Evolutionary conservation across 2,113 vertebrate species (phyloP).

Genomic region (Laticauda colubrina): DNA sequence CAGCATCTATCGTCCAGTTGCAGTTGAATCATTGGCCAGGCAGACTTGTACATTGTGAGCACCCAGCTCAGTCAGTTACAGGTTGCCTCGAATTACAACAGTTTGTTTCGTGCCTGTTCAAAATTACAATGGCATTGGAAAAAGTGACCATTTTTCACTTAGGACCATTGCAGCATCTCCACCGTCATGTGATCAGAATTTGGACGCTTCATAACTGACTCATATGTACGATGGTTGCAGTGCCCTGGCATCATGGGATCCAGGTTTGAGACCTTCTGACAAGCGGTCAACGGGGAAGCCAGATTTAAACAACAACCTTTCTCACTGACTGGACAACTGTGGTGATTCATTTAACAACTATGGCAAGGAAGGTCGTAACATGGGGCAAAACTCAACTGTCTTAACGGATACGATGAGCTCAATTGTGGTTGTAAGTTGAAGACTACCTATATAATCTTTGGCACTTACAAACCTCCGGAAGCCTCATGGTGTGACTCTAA

Average conservation of each 20-base stretch:
- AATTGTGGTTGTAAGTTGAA: background rate
- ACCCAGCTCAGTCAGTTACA: background rate
- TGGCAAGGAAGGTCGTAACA: no score
- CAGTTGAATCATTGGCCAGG: background rate
- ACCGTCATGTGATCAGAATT: background rate
- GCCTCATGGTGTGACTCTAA: background rate
- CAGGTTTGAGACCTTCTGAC: no score
- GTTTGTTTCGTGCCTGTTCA: background rate
- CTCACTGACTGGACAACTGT: no score
- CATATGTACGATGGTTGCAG: background rate
- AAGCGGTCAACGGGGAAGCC: no score
- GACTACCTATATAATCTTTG: background rate
- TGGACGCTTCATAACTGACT: background rate
- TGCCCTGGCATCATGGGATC: background rate
- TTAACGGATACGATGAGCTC: background rate
- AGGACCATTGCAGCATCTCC: background rate
- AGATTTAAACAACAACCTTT: no score
- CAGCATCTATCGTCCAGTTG: background rate
- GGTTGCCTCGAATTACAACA: background rate
- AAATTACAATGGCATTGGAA: background rate
- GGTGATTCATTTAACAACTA: no score
- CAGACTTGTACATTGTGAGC: background rate
- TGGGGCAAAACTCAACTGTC: no score
- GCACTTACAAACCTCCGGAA: background rate
- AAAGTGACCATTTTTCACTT: background rate